Conservation (phyloP, 2,888 invertebrate species). For the Amiota mariae region DNA sequence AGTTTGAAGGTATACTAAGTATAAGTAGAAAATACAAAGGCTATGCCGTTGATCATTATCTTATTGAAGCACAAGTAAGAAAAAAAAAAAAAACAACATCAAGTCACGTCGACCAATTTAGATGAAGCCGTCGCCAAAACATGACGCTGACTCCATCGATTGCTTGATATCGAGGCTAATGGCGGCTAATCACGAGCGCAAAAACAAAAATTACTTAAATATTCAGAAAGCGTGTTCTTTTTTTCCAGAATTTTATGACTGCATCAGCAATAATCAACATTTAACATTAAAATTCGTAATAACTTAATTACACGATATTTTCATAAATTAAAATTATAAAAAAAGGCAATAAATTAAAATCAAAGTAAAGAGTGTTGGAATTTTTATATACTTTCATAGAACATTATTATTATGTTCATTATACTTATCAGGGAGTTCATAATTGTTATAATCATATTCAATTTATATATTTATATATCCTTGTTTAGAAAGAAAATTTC, state of each 20-base stretch:
- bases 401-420: too few species aligned
- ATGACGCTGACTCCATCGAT: not conserved
- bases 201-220: conserved; percentile 47
- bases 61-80: too few species aligned
- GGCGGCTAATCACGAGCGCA: conserved; percentile 31
- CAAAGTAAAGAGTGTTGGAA: too few species aligned
- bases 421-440: too few species aligned
- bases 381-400: too few species aligned
- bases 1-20: too few species aligned
- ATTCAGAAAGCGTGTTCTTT: conserved; percentile 67
- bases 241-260: conserved; percentile 58
- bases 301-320: conserved; percentile 66
- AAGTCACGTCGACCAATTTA: conserved; percentile 65
- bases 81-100: conserved; percentile 33
- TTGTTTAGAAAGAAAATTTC: too few species aligned
- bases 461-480: too few species aligned
- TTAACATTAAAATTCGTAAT: conserved; percentile 68
- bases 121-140: conserved; percentile 50
- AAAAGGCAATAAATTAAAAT: too few species aligned
- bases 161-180: not conserved
- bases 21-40: too few species aligned
- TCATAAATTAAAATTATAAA: not conserved
- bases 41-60: too few species aligned
- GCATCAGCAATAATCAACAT: conserved; percentile 33
- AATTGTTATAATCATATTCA: too few species aligned